A percentile compares a stretch with the other conserved stretches of the same genome.
Conservation (phyloP, 2,797 vertebrate species). For the Sparus aurata region DNA sequence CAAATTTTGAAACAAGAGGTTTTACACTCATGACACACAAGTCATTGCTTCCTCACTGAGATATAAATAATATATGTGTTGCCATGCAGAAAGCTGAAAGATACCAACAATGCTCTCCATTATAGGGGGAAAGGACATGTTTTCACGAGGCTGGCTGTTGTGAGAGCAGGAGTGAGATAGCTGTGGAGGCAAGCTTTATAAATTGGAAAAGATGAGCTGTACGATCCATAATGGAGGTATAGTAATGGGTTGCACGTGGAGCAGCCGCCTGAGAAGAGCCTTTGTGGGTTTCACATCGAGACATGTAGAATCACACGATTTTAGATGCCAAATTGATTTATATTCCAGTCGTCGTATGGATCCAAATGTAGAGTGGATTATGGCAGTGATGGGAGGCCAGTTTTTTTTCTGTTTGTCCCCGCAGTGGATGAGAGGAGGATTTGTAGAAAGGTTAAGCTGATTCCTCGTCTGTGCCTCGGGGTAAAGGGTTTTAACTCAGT, state of each 20-base stretch:
- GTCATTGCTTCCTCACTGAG: background rate
- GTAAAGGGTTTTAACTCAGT: constrained; percentile 57
- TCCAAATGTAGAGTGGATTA: constrained; percentile 45
- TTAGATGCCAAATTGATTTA: constrained; percentile 32
- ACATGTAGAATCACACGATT: constrained; percentile 24
- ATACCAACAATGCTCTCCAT: constrained; percentile 25
- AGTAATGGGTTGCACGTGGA: constrained; percentile 68
- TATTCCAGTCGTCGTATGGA: constrained; percentile 23
- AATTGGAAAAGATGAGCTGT: constrained; percentile 59
- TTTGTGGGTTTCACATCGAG: constrained; percentile 43
- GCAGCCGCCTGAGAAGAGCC: constrained; percentile 44
- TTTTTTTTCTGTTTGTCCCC: constrained; percentile 41
- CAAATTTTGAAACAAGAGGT: background rate
- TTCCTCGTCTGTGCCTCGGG: constrained; percentile 50
- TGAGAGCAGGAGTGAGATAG: background rate
- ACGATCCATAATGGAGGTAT: constrained; percentile 36
- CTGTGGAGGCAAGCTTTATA: constrained; percentile 18
- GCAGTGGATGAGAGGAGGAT: constrained; percentile 59
- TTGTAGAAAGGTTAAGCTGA: constrained; percentile 61
- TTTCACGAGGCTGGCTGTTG: constrained; percentile 30
- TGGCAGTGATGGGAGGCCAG: constrained; percentile 28
- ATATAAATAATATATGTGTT: background rate
- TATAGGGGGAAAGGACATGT: constrained; percentile 9
- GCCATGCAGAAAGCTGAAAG: constrained; percentile 7
- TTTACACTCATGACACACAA: background rate